phyloP scores from a whole-genome alignment of 2,797 vertebrate species.

The Acestrorhynchus altus region DNA sequence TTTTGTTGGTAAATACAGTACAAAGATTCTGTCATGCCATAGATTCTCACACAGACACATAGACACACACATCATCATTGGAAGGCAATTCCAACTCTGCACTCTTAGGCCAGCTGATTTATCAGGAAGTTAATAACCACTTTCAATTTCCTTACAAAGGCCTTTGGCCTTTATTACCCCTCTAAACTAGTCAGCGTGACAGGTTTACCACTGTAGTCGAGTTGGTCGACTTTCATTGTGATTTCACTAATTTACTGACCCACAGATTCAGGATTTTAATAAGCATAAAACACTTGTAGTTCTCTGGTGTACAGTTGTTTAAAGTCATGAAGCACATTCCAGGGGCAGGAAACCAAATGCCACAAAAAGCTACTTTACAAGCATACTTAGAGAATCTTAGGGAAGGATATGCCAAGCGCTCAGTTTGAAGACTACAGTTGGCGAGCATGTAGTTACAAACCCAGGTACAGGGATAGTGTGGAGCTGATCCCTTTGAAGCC shows the following conservation, averaged over 20 bases:
- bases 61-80: background rate
- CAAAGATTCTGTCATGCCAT: no score
- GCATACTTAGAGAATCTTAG: no score
- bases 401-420: no score
- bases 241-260: slow-evolving; percentile 39
- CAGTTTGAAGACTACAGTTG: background rate
- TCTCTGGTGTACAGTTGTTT: slow-evolving; percentile 12
- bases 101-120: slow-evolving; percentile 22
- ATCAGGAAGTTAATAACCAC: slow-evolving; percentile 26
- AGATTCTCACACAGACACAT: background rate
- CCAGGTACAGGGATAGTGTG: no score
- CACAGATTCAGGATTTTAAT: slow-evolving; percentile 50
- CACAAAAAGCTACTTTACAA: no score
- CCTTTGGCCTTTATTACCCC: slow-evolving; percentile 25
- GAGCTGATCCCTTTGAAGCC: background rate
- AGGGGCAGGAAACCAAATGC: no score
- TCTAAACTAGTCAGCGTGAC: slow-evolving; percentile 33
- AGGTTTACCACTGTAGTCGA: slow-evolving; percentile 31
- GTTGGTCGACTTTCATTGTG: slow-evolving; percentile 17
- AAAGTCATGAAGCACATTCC: slow-evolving; percentile 14
- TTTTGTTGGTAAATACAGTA: no score
- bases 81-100: background rate
- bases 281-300: slow-evolving; percentile 34
- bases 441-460: background rate
- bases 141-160: slow-evolving; percentile 16